Base-by-base conservation (phyloP, 2,797 vertebrate species). In the Poeciliopsis gracilis region DNA sequence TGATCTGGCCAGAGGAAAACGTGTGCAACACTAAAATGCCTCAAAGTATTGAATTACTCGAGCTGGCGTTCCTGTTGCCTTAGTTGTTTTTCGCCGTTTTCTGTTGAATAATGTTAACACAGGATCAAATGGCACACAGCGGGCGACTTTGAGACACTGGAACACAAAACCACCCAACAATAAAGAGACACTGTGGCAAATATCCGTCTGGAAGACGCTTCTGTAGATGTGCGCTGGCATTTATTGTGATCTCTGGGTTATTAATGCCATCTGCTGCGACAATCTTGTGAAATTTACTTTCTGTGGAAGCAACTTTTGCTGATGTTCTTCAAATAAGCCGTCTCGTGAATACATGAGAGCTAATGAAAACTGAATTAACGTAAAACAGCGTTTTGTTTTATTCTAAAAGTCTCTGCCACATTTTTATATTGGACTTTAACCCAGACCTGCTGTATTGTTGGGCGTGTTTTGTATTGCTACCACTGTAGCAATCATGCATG, bases 1-100 rank as follows among this genome's bases (percentile, higher is more conserved):
- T 94, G 88, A 89, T 53, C 66, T 46, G 80, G 53, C 76, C 89
- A 92, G 80, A 87, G 61, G 67, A 75, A 79, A 76, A 80, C 33
- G 45, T 71, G 59, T 45, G 75, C 76, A 84, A 90, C 73, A 82
- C 80, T 76, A 51, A 72, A 80, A 51, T 30, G 75, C 53, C 61
- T 57, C 30, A 5, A 77, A 11, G 16, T 13, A 45, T 51, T 47
- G 3, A 70, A 38, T 63, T 70, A 57, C 72, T 20, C 15, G 47
- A 0, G 61, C 13, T 7, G 43, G 23, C 10, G 8, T 3, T 9
- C 30, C 15, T 51, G 77, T 20, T 13, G 33, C 72, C 53, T 73
- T 57, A 30, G 23, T n/a, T 9, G 9, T 63, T 61, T 28, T 76
- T 30, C 0, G 28, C 30, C 2, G 5, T 47, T 20, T 61, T 66